phyloP scores from a whole-genome alignment of 2,797 vertebrate genomes.

The Neopelma chrysocephalum region DNA sequence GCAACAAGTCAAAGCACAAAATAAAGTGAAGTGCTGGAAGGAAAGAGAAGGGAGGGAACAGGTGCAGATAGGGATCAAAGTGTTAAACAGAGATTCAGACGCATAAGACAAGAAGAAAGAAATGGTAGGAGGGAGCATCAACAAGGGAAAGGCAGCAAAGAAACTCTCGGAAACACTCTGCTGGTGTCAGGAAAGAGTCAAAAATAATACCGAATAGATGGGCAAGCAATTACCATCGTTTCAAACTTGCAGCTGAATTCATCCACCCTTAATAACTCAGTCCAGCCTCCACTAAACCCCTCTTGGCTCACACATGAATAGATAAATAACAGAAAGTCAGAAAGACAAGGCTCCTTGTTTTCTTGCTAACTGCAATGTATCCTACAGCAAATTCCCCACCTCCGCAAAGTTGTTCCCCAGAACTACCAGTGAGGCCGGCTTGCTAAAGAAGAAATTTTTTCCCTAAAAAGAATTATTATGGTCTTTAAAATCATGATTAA shows the following conservation, averaged over 20 bases:
- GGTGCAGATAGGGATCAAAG: background rate
- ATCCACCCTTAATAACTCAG: background rate
- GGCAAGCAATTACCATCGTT: background rate
- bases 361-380: background rate
- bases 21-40: background rate
- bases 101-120: background rate
- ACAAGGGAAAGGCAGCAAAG: background rate
- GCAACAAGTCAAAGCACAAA: background rate
- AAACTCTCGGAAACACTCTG: background rate
- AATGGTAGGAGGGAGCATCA: background rate
- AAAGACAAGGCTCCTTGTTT: background rate
- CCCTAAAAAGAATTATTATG: background rate
- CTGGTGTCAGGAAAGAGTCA: background rate
- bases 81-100: background rate
- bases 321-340: background rate
- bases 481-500: background rate
- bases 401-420: background rate
- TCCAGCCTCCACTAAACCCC: background rate
- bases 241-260: background rate
- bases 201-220: background rate
- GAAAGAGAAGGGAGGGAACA: background rate
- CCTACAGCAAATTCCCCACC: background rate
- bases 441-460: background rate
- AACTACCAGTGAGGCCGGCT: background rate
- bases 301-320: background rate